Evolutionary conservation across 2,888 invertebrate genomes (phyloP).

Genomic region (Heteromurus nitidus): DNA sequence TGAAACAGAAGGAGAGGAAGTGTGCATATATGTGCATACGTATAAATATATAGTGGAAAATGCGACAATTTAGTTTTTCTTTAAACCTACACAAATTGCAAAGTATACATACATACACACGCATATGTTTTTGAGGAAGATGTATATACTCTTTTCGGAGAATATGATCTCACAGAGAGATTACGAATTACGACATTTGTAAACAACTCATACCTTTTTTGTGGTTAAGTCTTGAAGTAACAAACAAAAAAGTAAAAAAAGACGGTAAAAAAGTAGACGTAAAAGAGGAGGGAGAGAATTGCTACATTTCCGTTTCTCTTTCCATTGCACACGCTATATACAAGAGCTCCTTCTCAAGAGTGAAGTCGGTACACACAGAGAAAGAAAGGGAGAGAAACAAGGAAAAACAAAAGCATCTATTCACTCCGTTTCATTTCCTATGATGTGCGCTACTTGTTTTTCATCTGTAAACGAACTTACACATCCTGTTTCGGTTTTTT

Average conservation of each 20-base stretch:
- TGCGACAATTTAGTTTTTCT: too few relatives aligned
- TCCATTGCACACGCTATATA: conserved; percentile 1
- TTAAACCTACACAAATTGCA: too few relatives aligned
- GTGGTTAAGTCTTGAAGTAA: conserved; percentile 27
- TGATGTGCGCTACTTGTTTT: conserved; percentile 12
- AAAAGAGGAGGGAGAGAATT: conserved; percentile 40
- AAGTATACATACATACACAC: too few relatives aligned
- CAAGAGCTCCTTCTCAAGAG: too few relatives aligned
- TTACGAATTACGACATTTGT: conserved; percentile 47
- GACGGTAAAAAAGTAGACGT: conserved; percentile 21
- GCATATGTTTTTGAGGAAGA: neutral
- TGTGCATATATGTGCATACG: neutral
- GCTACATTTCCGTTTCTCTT: conserved; percentile 50
- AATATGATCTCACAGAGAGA: conserved; percentile 46
- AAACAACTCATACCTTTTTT: conserved; percentile 22
- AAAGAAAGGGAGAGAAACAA: neutral
- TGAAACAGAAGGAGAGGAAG: neutral
- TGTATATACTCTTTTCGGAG: neutral
- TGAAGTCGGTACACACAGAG: too few relatives aligned
- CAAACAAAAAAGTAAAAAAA: conserved; percentile 4
- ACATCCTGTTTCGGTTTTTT: conserved; percentile 47
- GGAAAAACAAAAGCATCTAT: conserved; percentile 38
- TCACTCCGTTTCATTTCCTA: conserved; percentile 42
- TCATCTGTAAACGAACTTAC: conserved; percentile 29
- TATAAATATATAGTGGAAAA: too few relatives aligned